These are phyloP conservation scores for Eristalis intricaria DNA, from an alignment of 2,888 invertebrate species.

Conservation along the genomic window DNA sequence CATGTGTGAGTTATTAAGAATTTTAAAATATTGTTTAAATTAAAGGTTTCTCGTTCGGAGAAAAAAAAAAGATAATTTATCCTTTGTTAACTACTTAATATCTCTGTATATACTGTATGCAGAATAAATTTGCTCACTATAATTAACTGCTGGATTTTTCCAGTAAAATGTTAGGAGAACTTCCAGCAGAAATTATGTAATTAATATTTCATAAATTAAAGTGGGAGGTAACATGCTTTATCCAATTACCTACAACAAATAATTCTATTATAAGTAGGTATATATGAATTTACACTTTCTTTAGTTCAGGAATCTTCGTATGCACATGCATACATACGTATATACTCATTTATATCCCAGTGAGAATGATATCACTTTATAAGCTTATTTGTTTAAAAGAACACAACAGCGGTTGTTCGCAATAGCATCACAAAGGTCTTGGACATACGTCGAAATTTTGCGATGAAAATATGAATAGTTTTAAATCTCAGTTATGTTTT, in stretches of 20 bases:
- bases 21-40: neutral
- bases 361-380: conserved; percentile 41
- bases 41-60: neutral
- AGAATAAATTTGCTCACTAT: neutral
- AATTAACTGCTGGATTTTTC: neutral
- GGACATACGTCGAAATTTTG: neutral
- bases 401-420: neutral
- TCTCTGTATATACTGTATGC: neutral
- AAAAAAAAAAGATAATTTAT: neutral
- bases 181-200: conserved; percentile 17
- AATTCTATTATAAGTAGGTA: neutral
- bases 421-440: neutral
- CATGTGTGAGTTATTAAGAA: conserved; percentile 28
- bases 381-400: neutral
- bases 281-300: neutral
- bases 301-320: neutral
- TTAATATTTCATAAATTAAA: neutral
- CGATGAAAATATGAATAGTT: neutral
- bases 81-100: neutral
- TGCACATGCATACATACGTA: neutral
- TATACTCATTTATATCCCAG: neutral
- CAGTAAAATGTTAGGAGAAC: neutral
- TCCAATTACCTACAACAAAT: neutral
- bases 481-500: neutral
- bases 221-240: neutral